These are phyloP conservation scores for Lasiurus cinereus DNA, from an alignment of 2,113 vertebrate species.

Conservation along the genomic window DNA sequence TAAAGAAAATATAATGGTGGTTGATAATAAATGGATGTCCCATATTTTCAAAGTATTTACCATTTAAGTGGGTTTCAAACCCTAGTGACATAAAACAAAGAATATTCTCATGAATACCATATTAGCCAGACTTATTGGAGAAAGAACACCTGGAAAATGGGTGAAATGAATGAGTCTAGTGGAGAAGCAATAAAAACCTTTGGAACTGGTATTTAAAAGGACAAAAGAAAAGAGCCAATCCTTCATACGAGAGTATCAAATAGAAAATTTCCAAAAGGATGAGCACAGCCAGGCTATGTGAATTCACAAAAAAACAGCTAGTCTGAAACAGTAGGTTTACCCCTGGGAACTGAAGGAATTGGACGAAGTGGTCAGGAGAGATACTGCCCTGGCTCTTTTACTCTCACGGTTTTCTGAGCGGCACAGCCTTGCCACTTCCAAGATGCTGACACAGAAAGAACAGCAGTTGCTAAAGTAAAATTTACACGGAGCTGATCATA, in stretches of 20 bases:
- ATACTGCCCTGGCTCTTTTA: not conserved
- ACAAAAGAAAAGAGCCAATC: not conserved
- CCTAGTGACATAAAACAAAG: not conserved
- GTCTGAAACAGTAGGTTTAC: not conserved
- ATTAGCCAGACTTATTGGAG: not conserved
- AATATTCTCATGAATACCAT: not conserved
- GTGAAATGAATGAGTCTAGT: not conserved
- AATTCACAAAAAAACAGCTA: not conserved
- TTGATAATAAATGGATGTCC: not conserved
- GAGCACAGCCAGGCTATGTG: not conserved
- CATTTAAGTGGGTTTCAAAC: not conserved
- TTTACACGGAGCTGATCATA: conserved; percentile 82
- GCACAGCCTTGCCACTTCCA: conserved; percentile 30
- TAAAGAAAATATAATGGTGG: not conserved
- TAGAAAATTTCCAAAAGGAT: not conserved
- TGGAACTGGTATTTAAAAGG: not conserved
- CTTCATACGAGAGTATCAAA: not conserved
- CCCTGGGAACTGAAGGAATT: not conserved
- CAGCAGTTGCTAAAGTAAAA: conserved; percentile 78
- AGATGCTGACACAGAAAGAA: conserved; percentile 67
- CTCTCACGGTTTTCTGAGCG: not conserved
- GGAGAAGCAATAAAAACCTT: not conserved
- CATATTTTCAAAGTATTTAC: conserved; percentile 17
- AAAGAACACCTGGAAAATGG: not conserved
- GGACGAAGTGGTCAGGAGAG: not conserved